Conservation (phyloP, 2,797 vertebrate genomes). For the Pelobates cultripes region DNA sequence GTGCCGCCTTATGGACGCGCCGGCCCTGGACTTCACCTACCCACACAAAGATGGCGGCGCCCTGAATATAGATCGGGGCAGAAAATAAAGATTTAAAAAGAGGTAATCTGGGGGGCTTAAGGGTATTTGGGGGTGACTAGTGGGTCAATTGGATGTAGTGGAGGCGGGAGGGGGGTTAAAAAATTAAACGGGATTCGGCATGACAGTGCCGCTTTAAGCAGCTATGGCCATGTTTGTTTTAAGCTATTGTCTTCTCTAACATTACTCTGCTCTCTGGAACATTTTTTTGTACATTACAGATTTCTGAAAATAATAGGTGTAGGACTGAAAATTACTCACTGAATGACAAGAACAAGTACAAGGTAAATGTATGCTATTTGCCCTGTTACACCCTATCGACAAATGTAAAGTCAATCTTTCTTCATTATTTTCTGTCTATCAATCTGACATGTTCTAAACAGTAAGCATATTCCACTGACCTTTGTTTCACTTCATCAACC, state of each 20-base stretch:
- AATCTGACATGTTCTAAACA: constrained; percentile 19
- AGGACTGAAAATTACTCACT: background rate
- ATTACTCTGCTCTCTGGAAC: background rate
- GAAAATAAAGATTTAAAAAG: too few relatives aligned
- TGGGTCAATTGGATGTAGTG: too few relatives aligned
- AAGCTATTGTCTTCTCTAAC: background rate
- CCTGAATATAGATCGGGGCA: too few relatives aligned
- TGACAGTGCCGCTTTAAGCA: too few relatives aligned
- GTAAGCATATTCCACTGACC: constrained; percentile 28
- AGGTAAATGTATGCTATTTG: constrained; percentile 13
- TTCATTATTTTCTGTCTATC: constrained; percentile 31
- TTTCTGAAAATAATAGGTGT: background rate
- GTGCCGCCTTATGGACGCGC: too few relatives aligned
- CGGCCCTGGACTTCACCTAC: too few relatives aligned
- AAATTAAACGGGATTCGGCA: too few relatives aligned
- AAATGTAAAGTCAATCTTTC: constrained; percentile 31
- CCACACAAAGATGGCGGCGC: too few relatives aligned
- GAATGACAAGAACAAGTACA: constrained; percentile 6
- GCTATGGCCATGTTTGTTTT: background rate
- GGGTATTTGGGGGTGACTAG: too few relatives aligned
- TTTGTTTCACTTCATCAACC: constrained; percentile 36
- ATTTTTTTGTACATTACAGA: constrained; percentile 5
- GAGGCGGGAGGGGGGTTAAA: too few relatives aligned
- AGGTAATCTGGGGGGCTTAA: too few relatives aligned
- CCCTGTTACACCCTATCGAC: constrained; percentile 41